phyloP scores from a whole-genome alignment of 2,888 invertebrate genomes.

The Carabus problematicus region DNA sequence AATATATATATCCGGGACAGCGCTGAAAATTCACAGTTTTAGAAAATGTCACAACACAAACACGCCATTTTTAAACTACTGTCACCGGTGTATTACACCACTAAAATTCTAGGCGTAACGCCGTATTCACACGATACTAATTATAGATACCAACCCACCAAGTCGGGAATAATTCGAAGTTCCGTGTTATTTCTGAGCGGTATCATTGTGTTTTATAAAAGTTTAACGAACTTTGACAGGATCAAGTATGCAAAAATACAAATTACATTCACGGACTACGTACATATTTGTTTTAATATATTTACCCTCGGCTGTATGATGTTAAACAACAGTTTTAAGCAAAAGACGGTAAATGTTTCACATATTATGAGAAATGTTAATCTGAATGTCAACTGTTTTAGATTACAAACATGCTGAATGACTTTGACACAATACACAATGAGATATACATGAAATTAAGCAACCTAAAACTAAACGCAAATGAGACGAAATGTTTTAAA shows the following conservation, averaged over 20 bases:
- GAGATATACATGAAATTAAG: no score
- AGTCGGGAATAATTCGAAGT: not conserved
- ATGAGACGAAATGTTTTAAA: no score
- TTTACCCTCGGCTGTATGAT: not conserved
- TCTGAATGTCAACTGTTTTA: no score
- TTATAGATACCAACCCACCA: not conserved
- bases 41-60: not conserved
- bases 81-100: not conserved
- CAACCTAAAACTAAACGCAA: no score
- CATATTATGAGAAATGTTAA: not conserved
- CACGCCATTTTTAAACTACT: not conserved
- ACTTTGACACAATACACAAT: no score
- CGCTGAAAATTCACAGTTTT: no score
- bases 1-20: no score
- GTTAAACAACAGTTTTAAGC: not conserved
- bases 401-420: no score
- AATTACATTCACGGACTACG: not conserved
- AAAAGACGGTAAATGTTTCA: not conserved
- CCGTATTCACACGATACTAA: not conserved
- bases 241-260: not conserved
- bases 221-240: not conserved
- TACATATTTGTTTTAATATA: not conserved
- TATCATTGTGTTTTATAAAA: not conserved
- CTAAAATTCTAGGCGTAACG: not conserved
- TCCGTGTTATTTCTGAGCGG: not conserved